Percentiles rank a stretch among this genome's conserved stretches.
Evolutionary conservation across 2,797 vertebrate species (phyloP).

Genomic region (Halcyon badia): DNA sequence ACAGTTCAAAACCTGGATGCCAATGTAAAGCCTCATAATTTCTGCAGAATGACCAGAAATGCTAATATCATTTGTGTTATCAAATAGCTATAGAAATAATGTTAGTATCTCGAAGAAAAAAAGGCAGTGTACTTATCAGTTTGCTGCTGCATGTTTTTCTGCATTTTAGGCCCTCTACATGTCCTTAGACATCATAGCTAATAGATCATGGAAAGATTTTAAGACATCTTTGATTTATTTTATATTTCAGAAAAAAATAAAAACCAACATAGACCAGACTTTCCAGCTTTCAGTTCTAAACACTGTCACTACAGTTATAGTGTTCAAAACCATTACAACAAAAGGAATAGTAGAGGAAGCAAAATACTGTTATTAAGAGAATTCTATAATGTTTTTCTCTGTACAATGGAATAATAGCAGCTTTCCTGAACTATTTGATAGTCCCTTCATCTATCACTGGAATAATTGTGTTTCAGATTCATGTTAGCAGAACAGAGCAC

Average conservation of each 20-base stretch:
- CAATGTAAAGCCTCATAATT: neutral
- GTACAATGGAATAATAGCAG: neutral
- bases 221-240: neutral
- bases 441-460: neutral
- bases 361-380: neutral
- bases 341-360: neutral
- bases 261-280: neutral
- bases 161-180: neutral
- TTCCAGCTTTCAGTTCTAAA: neutral
- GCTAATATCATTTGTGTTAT: neutral
- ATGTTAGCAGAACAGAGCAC: neutral
- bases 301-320: neutral
- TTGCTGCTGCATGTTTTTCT: neutral
- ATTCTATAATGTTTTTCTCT: neutral
- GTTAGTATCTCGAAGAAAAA: neutral
- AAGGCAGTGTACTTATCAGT: neutral
- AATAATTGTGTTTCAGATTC: neutral
- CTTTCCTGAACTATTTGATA: neutral
- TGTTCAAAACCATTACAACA: neutral
- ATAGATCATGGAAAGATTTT: neutral
- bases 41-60: neutral
- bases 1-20: neutral
- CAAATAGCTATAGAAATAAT: neutral
- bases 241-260: neutral
- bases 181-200: neutral